Evolutionary conservation across 1,140 invertebrate species (phyloP).

Genomic region (Marisa cornuarietis): DNA sequence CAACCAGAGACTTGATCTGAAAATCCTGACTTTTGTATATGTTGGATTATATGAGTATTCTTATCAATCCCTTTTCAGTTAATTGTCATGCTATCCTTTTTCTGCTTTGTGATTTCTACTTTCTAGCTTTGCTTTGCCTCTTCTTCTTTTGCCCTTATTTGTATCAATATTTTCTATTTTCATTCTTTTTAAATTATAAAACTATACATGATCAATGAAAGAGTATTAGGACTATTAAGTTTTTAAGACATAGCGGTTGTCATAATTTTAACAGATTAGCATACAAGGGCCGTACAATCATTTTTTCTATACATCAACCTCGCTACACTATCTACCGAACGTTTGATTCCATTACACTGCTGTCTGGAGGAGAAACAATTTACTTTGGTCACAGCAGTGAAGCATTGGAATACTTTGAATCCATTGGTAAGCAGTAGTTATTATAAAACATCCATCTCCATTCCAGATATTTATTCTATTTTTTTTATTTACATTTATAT

Average conservation of each 20-base stretch:
- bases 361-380: conserved; percentile 57
- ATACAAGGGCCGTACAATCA: conserved; percentile 57
- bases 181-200: too few species aligned
- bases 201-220: too few species aligned
- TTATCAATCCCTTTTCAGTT: background rate
- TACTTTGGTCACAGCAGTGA: conserved; percentile 59
- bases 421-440: conserved; percentile 42
- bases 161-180: too few species aligned
- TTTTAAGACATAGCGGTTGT: background rate
- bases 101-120: background rate
- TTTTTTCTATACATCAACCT: conserved; percentile 67
- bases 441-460: too few species aligned
- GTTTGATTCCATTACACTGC: conserved; percentile 60
- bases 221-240: too few species aligned
- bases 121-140: background rate
- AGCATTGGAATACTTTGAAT: conserved; percentile 57
- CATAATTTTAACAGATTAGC: conserved; percentile 53
- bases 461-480: too few species aligned
- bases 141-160: too few species aligned
- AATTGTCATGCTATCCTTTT: background rate
- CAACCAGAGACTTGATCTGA: too few species aligned
- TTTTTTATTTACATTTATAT: too few species aligned
- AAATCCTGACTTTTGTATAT: too few species aligned
- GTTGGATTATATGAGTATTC: too few species aligned
- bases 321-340: conserved; percentile 64